Conservation (phyloP, 2,797 vertebrate species). For the Gobio occitaniae region DNA sequence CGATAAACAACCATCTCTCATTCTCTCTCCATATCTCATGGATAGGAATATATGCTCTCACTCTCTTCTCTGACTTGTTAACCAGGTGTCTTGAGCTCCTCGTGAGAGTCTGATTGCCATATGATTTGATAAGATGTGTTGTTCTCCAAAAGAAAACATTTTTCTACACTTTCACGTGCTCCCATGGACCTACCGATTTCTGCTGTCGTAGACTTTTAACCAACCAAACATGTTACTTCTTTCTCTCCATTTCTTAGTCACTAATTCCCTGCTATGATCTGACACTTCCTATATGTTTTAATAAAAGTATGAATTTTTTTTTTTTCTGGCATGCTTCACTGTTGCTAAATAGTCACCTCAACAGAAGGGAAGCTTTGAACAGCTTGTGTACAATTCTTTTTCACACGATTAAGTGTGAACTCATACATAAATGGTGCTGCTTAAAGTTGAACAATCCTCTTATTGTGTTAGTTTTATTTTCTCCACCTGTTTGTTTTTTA, state of each 20-base stretch:
- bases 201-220: conserved; percentile 30
- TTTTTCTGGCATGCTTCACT: conserved; percentile 8
- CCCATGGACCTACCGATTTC: conserved; percentile 35
- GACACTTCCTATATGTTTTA: background rate
- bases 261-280: background rate
- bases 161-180: conserved; percentile 61
- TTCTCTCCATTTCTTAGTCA: background rate
- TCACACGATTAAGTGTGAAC: conserved; percentile 27
- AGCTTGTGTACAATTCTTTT: conserved; percentile 13
- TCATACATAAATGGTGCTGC: conserved; percentile 1
- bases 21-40: background rate
- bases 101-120: conserved; percentile 51
- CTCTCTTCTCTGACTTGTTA: conserved; percentile 44
- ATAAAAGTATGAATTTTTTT: background rate
- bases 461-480: conserved; percentile 37
- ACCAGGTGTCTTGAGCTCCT: conserved; percentile 58
- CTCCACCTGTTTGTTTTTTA: background rate
- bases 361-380: conserved; percentile 31
- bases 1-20: conserved; percentile 65
- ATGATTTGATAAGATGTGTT: conserved; percentile 61
- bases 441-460: conserved; percentile 27
- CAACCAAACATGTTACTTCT: background rate
- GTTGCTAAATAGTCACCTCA: conserved; percentile 35
- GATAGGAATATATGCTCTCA: conserved; percentile 69
- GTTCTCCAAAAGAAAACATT: background rate